Base-by-base conservation (phyloP, 2,888 invertebrate species). In the Leptura quadrifasciata region DNA sequence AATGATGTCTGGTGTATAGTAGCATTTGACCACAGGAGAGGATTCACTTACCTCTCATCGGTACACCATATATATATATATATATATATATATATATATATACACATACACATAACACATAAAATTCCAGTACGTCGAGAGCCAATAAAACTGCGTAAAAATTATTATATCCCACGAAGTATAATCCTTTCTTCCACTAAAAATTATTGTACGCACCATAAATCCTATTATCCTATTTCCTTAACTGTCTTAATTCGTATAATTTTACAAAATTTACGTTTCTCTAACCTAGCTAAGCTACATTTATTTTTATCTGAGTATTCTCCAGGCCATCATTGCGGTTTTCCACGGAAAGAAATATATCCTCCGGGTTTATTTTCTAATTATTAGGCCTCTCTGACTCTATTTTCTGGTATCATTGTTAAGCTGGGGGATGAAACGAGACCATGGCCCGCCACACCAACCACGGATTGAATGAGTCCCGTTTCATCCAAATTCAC, bases 271-370 rank as follows among this genome's bases (percentile, higher is more conserved):
- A 69, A 69, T 58, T 69, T 58, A 69, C 39, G 57, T 55, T 69
- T 68, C 35, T n/a, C 18, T 4, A 21, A 20, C 54, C 69, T 10
- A 54, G 27, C 35, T 21, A 47, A 54, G 27, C 35, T 21, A 47
- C 69, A 58, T 69, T 69, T 69, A 58, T 60, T 69, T 69, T 58
- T 69, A 58, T 69, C 58, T 58, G 39, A 20, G 69, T 58, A 69
- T 58, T 58, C 69, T 69, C 58, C 58, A 39, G 69, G 31, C 31
- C 27, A 58, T 18, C 58, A 20, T 58, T 58, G 39, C 35, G n/a
- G 24, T 55, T 15, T 47, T 57, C 57, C 35, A 20, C 15, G 69
- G 58, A 69, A 69, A 63, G 20, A 58, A 69, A 69, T 58, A 58
- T 58, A 58, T 20, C 35, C 58, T 24, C 15, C 12, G 57, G 68